A percentile compares a stretch with the other conserved stretches of the same genome.
Evolutionary conservation across 2,888 invertebrate genomes (phyloP).

Genomic region (Miltochrista miniata): DNA sequence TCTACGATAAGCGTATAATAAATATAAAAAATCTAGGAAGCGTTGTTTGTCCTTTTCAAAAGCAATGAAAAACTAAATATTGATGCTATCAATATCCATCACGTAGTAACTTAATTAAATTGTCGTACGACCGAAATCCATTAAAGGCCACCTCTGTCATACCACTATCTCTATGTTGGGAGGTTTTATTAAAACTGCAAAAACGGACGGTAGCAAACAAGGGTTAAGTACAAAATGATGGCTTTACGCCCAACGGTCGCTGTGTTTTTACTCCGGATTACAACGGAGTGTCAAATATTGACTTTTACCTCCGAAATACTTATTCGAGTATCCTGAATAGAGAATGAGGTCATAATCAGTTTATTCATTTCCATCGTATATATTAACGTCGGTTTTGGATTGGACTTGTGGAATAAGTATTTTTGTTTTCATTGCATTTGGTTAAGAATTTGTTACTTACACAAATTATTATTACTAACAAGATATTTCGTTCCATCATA

Average conservation of each 20-base stretch:
- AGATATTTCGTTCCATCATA: too few species aligned
- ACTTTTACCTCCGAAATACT: slow-evolving; percentile 31
- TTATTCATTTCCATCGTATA: neutral
- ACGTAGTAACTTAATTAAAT: slow-evolving; percentile 47
- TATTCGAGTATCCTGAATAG: too few species aligned
- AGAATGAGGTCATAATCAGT: slow-evolving; percentile 5
- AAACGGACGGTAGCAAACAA: slow-evolving; percentile 50
- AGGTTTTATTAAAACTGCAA: slow-evolving; percentile 60
- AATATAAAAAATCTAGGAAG: slow-evolving; percentile 31
- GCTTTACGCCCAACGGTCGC: slow-evolving; percentile 36
- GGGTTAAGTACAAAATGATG: slow-evolving; percentile 54
- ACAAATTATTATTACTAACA: too few species aligned
- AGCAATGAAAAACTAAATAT: slow-evolving; percentile 44
- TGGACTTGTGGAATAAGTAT: neutral
- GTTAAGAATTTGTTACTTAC: too few species aligned
- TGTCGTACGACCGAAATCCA: slow-evolving; percentile 33
- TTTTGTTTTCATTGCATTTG: too few species aligned
- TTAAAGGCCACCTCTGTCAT: slow-evolving; percentile 41
- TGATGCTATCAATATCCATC: slow-evolving; percentile 46
- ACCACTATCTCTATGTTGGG: slow-evolving; percentile 35
- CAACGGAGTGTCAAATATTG: slow-evolving; percentile 37
- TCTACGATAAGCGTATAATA: slow-evolving; percentile 10
- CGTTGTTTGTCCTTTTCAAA: slow-evolving; percentile 30
- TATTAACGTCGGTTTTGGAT: neutral
- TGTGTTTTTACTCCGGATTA: slow-evolving; percentile 33